These are phyloP conservation scores for Anastrepha obliqua DNA, from an alignment of 1,140 invertebrate genomes.

Conservation along the genomic window DNA sequence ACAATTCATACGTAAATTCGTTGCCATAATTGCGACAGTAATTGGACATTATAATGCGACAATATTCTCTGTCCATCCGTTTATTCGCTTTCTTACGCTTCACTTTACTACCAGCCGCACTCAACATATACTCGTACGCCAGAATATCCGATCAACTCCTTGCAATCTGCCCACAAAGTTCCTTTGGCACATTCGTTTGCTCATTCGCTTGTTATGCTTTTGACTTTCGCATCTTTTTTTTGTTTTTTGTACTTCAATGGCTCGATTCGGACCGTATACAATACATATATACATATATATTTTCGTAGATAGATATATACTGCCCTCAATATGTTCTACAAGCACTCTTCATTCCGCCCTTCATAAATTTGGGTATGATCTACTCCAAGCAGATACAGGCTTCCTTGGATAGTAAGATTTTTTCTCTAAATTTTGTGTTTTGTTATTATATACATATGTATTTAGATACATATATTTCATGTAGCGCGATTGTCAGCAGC, in stretches of 20 bases:
- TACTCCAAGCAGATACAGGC: background rate
- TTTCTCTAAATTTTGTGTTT: too few relatives aligned
- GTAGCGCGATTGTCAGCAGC: too few relatives aligned
- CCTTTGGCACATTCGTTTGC: slow-evolving; percentile 25
- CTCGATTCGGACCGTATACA: background rate
- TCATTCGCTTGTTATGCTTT: slow-evolving; percentile 29
- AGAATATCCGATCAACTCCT: background rate
- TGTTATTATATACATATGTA: too few relatives aligned
- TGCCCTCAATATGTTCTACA: background rate
- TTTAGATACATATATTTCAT: too few relatives aligned
- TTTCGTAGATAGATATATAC: background rate
- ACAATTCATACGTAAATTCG: slow-evolving; percentile 62
- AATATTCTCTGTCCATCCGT: slow-evolving; percentile 60
- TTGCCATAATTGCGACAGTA: slow-evolving; percentile 74
- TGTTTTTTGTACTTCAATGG: background rate
- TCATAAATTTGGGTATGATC: background rate
- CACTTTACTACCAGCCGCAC: background rate
- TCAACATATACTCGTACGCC: background rate
- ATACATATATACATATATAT: background rate
- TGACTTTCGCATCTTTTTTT: slow-evolving; percentile 33
- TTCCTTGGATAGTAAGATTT: too few relatives aligned
- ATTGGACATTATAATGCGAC: slow-evolving; percentile 74
- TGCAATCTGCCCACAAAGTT: background rate
- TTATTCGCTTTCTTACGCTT: background rate
- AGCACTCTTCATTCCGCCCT: background rate